A percentile compares a stretch with the other conserved stretches of the same genome.
phyloP scores from a whole-genome alignment of 1,140 invertebrate genomes.

The Drosophila chauvacae region DNA sequence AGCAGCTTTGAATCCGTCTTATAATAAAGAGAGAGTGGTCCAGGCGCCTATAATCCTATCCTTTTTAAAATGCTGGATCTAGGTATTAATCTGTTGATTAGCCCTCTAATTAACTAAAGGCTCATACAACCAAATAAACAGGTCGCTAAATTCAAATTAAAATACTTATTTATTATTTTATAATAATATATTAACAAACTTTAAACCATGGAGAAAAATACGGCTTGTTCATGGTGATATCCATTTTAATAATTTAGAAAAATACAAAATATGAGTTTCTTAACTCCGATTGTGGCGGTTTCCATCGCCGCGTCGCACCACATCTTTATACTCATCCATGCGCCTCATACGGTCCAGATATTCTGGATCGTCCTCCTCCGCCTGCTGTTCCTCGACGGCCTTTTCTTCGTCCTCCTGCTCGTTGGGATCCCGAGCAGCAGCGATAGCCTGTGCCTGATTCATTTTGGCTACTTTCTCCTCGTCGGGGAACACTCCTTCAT shows the following conservation, averaged over 20 bases:
- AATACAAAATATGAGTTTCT: conserved; percentile 45
- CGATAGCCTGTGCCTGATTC: conserved; percentile 74
- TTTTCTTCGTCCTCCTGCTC: conserved; percentile 87
- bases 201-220: neutral
- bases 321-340: conserved; percentile 97
- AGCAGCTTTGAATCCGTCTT: neutral
- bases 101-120: too few species aligned
- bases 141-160: neutral
- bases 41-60: neutral
- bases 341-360: conserved; percentile 88
- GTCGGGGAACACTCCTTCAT: conserved; percentile 89
- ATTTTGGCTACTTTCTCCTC: conserved; percentile 76
- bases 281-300: conserved; percentile 94
- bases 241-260: conserved; percentile 9
- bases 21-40: too few species aligned
- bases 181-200: neutral
- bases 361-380: conserved; percentile 91
- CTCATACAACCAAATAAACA: too few species aligned
- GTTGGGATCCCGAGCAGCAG: conserved; percentile 85
- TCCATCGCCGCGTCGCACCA: conserved; percentile 93
- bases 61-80: neutral
- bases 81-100: too few species aligned
- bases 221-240: neutral
- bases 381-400: conserved; percentile 87
- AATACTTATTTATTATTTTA: neutral